Evolutionary conservation across 2,797 vertebrate genomes (phyloP), one percentile per base, ranked within the genome.

Genomic region (Ara ararauna): DNA sequence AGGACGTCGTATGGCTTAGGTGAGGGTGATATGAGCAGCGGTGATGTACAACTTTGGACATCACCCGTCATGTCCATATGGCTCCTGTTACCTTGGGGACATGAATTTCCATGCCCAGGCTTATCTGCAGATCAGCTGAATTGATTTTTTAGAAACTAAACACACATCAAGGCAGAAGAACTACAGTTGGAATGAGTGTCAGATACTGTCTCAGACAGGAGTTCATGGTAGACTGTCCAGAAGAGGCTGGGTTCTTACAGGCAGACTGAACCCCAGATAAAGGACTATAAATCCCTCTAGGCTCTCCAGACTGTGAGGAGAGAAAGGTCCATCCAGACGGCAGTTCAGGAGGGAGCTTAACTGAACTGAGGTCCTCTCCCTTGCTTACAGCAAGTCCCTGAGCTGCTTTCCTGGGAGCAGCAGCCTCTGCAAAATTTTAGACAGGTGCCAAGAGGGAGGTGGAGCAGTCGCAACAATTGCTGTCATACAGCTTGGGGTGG

Each of bases 31-130:
- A 65, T 4, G 64, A 75, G 45, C 48, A 51, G 42, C 61, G 26
- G 4, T 0, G 0, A n/a, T 18, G 2, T 9, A n/a, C 19, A 30
- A 16, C 34, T 80, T 67, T 8, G 16, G 30, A 12, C 26, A 50
- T 26, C 4, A 0, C 26, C 26, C 0, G 0, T 27, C 32, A 8
- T 27, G 24, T 40, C 62, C 1, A 0, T 0, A 45, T 42, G 54
- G 30, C 51, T 93, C 13, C 18, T 58, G 56, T n/a, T 54, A 45
- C 54, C 21, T 76, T 5, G 2, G 32, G 34, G 8, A 64, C 8
- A 7, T 11, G 62, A 4, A 4, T 40, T 34, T 23, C 74, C 29
- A 2, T 18, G 4, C 36, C 53, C 32, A 50, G 29, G 14, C 50
- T 78, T 51, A 16, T 18, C 40, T 87, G 32, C 48, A 67, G 34